Base-by-base conservation (phyloP, 2,113 vertebrate species). In the Melanerpes aurifrons region DNA sequence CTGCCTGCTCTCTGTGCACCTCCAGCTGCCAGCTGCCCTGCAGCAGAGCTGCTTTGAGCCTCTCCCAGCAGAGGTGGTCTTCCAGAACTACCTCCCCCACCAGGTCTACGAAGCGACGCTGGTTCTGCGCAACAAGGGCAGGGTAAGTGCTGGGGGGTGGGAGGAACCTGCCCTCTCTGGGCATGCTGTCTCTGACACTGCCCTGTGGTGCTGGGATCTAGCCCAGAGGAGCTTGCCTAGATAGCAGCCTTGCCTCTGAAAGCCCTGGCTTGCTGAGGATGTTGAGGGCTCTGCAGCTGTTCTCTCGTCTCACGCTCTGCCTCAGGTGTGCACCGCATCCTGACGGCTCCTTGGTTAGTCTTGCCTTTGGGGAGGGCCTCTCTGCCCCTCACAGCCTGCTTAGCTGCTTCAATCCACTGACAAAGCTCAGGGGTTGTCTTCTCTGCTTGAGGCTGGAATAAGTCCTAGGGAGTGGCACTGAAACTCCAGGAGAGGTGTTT, bases 31-130 rank as follows among this genome's bases (percentile, higher is more conserved):
- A 22, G 90, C 96, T 77, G 96, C 98, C 76, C 28, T 97, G 73
- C 98, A 98, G 48, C 98, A 98, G 90, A 77, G 97, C 16, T 89
- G 98, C 73, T 98, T 99, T 89, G 98, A 98, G 95, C 98, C 98
- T 5, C 98, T 97, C 91, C 99, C 98, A 2, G 98, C 98, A 20
- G 98, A 99, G 96, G 96, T 99, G 82, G 76, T 98, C 29, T 99
- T 99, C 94, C 98, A 98, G 97, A 98, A 97, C 94, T 98, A 97
- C 7, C 43, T 63, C 72, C 97, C 98, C 53, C 96, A 74, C 14
- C 94, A 98, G 95, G 98, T 98, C 53, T 98, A 98, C 20, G 97
- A 98, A 85, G 97, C 98, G 53, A 97, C 97, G 0, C 88, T 99
- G 67, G 64, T 96, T 43, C 96, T 99, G 73, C 97, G 98, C 89